Conservation (phyloP, 1,140 invertebrate genomes). For the Pseudomyrmex cubaensis region DNA sequence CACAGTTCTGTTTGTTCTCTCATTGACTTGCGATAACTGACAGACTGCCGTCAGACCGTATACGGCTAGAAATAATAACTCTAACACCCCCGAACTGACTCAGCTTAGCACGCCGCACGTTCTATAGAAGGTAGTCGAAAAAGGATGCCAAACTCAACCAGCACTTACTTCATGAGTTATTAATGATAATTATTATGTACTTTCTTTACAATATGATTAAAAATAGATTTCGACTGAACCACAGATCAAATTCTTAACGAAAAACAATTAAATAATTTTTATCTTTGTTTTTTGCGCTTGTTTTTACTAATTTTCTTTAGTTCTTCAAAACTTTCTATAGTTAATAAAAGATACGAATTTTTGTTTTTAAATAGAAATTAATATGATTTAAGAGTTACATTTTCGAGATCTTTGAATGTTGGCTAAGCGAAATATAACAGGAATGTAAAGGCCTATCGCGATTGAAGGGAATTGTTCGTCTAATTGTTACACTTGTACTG, state of each 20-base stretch:
- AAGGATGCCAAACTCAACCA: neutral
- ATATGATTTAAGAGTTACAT: neutral
- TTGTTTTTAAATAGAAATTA: neutral
- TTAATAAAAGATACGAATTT: no score
- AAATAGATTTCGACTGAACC: neutral
- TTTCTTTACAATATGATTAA: neutral
- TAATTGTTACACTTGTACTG: conserved; percentile 48
- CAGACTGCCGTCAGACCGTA: conserved; percentile 36
- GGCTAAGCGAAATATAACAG: neutral
- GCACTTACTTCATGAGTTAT: conserved; percentile 4
- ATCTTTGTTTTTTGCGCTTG: neutral
- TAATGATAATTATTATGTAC: neutral
- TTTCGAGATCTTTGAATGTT: neutral
- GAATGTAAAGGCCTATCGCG: neutral
- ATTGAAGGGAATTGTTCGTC: conserved; percentile 10
- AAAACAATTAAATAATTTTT: neutral
- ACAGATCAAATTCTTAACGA: neutral
- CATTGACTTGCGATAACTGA: conserved; percentile 62
- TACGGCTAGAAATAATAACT: conserved; percentile 57
- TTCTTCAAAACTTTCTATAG: no score
- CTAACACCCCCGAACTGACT: conserved; percentile 43
- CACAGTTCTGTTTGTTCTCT: conserved; percentile 36
- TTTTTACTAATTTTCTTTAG: no score
- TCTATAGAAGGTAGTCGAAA: conserved; percentile 17
- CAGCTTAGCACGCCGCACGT: conserved; percentile 24